Evolutionary conservation across 2,113 vertebrate genomes (phyloP), one percentile per base, ranked within the genome.

Genomic region (Pedionomus torquatus): DNA sequence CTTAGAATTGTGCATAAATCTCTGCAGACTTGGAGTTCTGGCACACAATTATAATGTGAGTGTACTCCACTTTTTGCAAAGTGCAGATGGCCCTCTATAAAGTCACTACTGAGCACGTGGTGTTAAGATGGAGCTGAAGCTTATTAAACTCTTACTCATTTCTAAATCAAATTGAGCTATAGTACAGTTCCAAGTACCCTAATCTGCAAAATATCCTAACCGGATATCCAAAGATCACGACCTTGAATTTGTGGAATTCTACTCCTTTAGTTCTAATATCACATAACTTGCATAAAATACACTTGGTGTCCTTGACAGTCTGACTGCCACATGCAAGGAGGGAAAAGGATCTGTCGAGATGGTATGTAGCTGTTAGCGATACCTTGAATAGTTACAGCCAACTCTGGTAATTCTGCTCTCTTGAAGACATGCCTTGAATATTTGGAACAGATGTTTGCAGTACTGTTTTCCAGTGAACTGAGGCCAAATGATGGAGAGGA

Each of bases 61-160:
- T 43, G 15, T 66, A 20, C 11, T 83, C 20, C 0, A 0, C 55
- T 71, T 31, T 58, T 31, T 58, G 16, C 15, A 4, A 43, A 58
- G 51, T 39, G 30, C 41, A 49, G 30, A 60, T 48, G 31, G 19
- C 19, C 39, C 17, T 64, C 35, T 75, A 23, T 30, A 48, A 33
- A 31, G 64, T 76, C 3, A 5, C 5, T 30, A 12, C 39, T 48
- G 48, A 87, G 31, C 37, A 7, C 7, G 6, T 85, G 49, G 44
- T 83, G 9, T 92, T 91, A 63, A 63, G 9, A 3, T 79, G 68
- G 51, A 83, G 30, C n/a, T 88, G 71, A 92, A 70, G 46, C 48
- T 83, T 89, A 48, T 69, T 58, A 39, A 85, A 48, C 16, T 58
- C 37, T 24, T 77, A 23, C 2, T 20, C 4, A 37, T 84, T 91